Base-by-base conservation (phyloP, 2,113 vertebrate genomes). In the Tupaia tana region DNA sequence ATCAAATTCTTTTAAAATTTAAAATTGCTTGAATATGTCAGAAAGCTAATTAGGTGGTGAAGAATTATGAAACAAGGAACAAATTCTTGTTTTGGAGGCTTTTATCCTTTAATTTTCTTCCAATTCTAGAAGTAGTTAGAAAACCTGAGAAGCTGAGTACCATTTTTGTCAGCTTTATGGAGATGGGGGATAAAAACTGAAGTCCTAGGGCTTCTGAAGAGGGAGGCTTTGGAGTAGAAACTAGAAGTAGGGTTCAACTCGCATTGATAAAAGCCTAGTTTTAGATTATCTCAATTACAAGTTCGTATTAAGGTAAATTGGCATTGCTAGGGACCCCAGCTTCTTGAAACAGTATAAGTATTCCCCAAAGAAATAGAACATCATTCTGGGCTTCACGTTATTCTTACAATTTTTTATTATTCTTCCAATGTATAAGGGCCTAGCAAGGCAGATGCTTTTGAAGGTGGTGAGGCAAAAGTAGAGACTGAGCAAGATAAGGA, bases 1-100 rank as follows among this genome's bases (percentile, higher is more conserved):
- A 85, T 29, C 90, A 87, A 89, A 75, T 31, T 18, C 66, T 22
- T 82, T 93, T 79, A 24, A 54, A 74, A n/a, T 82, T 93, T 79
- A 24, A 54, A 59, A n/a, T 59, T 90, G 7, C 31, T 87, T 95
- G 16, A 80, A 31, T 82, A 18, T 0, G 10, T 34, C 34, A 81
- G 14, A 67, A 58, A 90, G 31, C 52, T 34, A 74, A 27, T 3
- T 58, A 85, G 10, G 8, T 25, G 19, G 18, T 93, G 2, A 88
- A 73, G 34, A 80, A 81, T 52, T 70, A 78, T 10, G 43, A 15
- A 88, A 89, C 56, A 29, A 61, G 27, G 74, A 87, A 22, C 6
- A 84, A 75, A 71, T 77, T 59, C 52, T 86, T n/a, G 13, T 16
- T 87, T 71, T 90, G 7, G 27, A 43, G 67, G 9, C 1, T 8